Conservation (phyloP, 2,113 vertebrate genomes). For the Cyanoliseus patagonus region DNA sequence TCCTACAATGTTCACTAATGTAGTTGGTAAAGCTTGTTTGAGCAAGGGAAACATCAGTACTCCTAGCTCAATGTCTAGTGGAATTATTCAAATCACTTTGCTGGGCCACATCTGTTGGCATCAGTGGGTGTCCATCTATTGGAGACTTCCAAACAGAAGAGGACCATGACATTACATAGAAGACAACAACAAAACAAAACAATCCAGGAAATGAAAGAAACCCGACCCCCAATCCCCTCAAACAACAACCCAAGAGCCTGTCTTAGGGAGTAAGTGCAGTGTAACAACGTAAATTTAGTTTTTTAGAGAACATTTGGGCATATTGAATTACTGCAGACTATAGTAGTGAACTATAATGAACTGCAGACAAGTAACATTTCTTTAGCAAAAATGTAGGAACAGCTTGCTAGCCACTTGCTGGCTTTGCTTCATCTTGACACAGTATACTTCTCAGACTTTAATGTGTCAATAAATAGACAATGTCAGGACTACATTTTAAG, state of each 20-base stretch:
- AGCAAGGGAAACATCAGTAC: neutral
- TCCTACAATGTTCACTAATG: neutral
- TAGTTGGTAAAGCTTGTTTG: neutral
- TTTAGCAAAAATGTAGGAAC: neutral
- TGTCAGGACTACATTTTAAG: neutral
- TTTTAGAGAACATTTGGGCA: neutral
- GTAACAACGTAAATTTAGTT: neutral
- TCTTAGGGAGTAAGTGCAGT: neutral
- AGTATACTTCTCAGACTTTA: neutral
- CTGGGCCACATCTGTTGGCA: neutral
- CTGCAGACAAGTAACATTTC: neutral
- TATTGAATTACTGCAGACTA: neutral
- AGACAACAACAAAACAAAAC: neutral
- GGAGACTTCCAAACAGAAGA: neutral
- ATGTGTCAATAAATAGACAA: neutral
- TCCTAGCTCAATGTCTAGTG: neutral
- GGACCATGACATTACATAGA: neutral
- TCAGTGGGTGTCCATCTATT: neutral
- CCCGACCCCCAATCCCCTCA: accelerated
- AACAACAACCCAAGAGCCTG: neutral
- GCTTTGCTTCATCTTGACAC: neutral
- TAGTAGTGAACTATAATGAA: neutral
- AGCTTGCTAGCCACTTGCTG: neutral
- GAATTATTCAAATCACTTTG: neutral
- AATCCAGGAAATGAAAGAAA: neutral